Conservation (phyloP, 64 coral and sea anemone species). For the Anthopleura sola region DNA sequence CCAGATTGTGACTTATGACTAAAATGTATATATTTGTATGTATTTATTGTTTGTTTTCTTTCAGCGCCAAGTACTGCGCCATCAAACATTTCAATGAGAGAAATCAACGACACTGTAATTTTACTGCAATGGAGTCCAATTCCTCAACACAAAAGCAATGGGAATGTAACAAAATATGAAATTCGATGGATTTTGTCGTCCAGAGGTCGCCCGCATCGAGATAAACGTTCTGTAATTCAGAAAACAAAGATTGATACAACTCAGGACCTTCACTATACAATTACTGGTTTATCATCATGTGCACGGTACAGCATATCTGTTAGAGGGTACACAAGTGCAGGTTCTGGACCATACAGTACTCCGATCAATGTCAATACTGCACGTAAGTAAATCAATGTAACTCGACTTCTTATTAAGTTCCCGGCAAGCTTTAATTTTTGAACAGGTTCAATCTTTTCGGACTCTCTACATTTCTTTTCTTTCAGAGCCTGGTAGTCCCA, state of each 20-base stretch:
- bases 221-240: neutral
- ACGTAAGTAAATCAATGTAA: neutral
- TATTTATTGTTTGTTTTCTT: neutral
- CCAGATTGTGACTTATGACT: too few relatives aligned
- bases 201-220: neutral
- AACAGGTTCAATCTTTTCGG: too few relatives aligned
- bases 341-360: neutral
- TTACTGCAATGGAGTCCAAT: neutral
- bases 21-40: neutral
- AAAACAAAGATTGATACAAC: neutral
- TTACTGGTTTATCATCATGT: neutral
- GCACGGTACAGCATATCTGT: neutral
- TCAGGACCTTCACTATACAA: neutral
- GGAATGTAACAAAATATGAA: neutral
- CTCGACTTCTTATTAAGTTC: too few relatives aligned
- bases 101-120: neutral
- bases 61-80: neutral
- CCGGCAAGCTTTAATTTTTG: too few relatives aligned
- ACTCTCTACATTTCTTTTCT: neutral
- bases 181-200: neutral
- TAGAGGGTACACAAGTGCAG: neutral
- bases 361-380: neutral
- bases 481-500: neutral
- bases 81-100: neutral
- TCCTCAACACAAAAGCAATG: constrained; percentile 1